phyloP scores from a whole-genome alignment of 1,140 invertebrate genomes.

The Drosophila novamexicana region DNA sequence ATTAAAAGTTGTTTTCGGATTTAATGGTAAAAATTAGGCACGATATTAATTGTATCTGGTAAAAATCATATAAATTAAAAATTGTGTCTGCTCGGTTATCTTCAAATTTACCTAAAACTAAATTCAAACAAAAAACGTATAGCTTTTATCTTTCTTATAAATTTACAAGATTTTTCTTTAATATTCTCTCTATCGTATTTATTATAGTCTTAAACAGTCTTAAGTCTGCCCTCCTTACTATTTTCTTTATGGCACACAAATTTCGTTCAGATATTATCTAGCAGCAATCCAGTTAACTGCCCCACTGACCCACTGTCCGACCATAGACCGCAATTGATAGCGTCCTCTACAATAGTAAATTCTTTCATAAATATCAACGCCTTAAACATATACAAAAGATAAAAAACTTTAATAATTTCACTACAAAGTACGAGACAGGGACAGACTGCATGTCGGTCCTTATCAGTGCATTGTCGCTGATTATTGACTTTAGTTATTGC shows the following conservation, averaged over 20 bases:
- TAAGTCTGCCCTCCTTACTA: neutral
- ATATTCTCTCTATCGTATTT: neutral
- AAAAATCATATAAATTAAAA: no score
- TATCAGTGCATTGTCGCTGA: constrained; percentile 25
- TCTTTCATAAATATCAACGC: constrained; percentile 41
- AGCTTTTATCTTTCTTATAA: no score
- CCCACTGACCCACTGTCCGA: constrained; percentile 44
- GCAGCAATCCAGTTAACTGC: constrained; percentile 25
- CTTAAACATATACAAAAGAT: constrained; percentile 16
- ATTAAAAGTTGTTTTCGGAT: neutral
- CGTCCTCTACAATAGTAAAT: constrained; percentile 26
- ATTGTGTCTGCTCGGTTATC: no score
- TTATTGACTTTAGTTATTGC: constrained; percentile 58
- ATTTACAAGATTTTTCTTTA: neutral
- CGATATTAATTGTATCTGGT: no score
- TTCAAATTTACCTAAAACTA: no score
- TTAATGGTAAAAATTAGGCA: no score
- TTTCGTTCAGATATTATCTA: constrained; percentile 20
- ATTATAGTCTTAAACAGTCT: neutral
- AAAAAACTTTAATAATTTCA: constrained; percentile 35
- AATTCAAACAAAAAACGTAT: no score
- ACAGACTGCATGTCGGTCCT: constrained; percentile 10
- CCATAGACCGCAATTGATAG: constrained; percentile 22
- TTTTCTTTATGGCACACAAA: constrained; percentile 4
- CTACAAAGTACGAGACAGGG: neutral